phyloP scores from a whole-genome alignment of 2,113 vertebrate genomes.

The Nycticebus coucang region DNA sequence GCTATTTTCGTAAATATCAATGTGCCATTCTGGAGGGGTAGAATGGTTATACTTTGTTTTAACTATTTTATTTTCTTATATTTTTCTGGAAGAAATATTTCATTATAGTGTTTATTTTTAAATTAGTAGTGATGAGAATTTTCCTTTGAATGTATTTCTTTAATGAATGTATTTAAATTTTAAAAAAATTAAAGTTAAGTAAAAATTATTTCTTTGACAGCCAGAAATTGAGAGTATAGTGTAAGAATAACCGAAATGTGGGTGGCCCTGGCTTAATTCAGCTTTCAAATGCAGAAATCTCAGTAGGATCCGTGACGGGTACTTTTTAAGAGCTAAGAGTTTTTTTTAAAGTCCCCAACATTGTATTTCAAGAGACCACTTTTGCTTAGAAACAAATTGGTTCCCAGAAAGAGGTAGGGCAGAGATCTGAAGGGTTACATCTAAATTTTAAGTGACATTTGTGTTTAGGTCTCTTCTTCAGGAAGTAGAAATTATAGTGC shows the following conservation, averaged over 20 bases:
- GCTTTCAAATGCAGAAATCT: not conserved
- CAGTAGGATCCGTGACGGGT: not conserved
- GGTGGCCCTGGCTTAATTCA: not conserved
- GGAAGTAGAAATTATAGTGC: not conserved
- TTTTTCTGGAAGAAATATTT: not conserved
- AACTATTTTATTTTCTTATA: not conserved
- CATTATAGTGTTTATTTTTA: not conserved
- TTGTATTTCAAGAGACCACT: not conserved
- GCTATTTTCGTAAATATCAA: not conserved
- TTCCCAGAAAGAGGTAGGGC: not conserved
- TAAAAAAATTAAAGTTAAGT: not conserved
- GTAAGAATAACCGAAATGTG: not conserved
- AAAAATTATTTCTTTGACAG: not conserved
- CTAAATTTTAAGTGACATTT: not conserved
- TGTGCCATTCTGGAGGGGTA: not conserved
- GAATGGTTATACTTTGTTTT: not conserved
- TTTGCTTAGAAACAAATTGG: not conserved
- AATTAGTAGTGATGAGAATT: not conserved
- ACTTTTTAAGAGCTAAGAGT: not conserved
- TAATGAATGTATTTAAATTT: not conserved
- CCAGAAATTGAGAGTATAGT: not conserved
- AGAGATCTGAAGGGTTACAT: not conserved
- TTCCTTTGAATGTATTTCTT: not conserved
- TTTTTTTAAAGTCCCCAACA: not conserved
- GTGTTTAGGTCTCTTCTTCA: not conserved